A percentile compares a stretch with the other conserved stretches of the same genome.
Evolutionary conservation across 2,797 vertebrate genomes (phyloP).

Genomic region (Knipowitschia caucasica): DNA sequence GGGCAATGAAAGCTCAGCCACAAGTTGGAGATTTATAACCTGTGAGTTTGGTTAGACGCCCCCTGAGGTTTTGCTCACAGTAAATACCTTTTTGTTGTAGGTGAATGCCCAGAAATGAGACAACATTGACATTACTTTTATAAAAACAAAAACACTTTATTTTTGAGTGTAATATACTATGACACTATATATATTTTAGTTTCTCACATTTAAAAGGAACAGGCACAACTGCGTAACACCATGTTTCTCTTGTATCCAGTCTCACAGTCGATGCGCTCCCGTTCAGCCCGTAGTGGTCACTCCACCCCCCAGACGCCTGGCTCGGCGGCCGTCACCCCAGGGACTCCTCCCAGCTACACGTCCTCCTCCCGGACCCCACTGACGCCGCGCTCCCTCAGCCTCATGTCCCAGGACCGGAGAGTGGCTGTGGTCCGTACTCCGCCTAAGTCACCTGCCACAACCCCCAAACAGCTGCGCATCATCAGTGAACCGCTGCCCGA

Average conservation of each 20-base stretch:
- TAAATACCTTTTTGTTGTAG: too few species aligned
- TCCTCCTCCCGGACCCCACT: slow-evolving; percentile 92
- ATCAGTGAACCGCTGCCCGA: slow-evolving; percentile 95
- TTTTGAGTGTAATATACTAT: too few species aligned
- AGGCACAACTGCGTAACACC: too few species aligned
- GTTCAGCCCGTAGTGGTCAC: slow-evolving; percentile 92
- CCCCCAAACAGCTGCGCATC: slow-evolving; percentile 94
- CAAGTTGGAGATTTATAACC: too few species aligned
- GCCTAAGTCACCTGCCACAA: slow-evolving; percentile 93
- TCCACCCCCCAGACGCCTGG: slow-evolving; percentile 94
- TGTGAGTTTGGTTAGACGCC: too few species aligned
- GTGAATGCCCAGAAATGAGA: too few species aligned
- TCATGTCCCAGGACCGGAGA: slow-evolving; percentile 92
- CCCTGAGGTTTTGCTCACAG: too few species aligned
- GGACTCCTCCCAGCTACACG: slow-evolving; percentile 92
- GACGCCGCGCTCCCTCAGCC: slow-evolving; percentile 89
- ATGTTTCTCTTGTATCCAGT: slow-evolving; percentile 59
- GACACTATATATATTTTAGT: too few species aligned
- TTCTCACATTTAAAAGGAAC: too few species aligned
- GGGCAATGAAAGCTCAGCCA: too few species aligned
- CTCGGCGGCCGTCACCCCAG: slow-evolving; percentile 91
- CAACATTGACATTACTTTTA: too few species aligned
- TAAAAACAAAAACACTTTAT: too few species aligned
- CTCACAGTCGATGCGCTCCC: slow-evolving; percentile 86
- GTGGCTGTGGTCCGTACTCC: slow-evolving; percentile 93